Base-by-base conservation (phyloP, 1,140 invertebrate species). In the Schlechtendalia chinensis region DNA sequence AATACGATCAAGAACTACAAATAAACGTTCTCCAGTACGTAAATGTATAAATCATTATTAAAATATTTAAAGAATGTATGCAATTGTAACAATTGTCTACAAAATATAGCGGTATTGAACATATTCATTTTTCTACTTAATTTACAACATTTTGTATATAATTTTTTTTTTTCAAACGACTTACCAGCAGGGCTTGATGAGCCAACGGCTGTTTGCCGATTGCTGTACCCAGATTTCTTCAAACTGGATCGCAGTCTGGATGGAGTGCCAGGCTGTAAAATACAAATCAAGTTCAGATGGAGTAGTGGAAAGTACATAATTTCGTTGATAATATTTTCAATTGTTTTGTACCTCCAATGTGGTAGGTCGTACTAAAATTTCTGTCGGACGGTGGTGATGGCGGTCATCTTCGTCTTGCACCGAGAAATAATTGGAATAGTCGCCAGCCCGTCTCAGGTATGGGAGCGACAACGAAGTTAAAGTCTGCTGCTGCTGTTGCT, bases 341-440 rank as follows among this genome's bases (percentile, higher is more conserved):
- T 12, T 50, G 5, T 50, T 50, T 50, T 50, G 32, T 50, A 50
- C 88, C 74, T 90, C 93, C 14, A 95, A 84, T 82, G 92, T 94
- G 1, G 88, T 90, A 0, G 93, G 93, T 54, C 93, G 86, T 74
- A 93, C 92, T n/a, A 88, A 86, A 65, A 88, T 84, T 81, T 85
- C 85, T 8, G 3, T 24, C 17, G 45, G 56, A n/a, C 17, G 47
- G 32, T 22, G 85, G 85, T 22, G 89, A 39, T 88, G 71, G 88
- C 87, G 12, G 89, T 90, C 32, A 19, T 39, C 32, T 39, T 47
- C 14, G 82, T 90, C 90, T 81, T 90, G 89, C 45, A n/a, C 19
- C 90, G 85, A 24, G 54, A 86, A 87, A 81, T 84, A 85, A n/a
- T 53, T 72, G 16, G 81, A 67, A 59, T 82, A 81, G 24, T 82